These are phyloP conservation scores for Tetraodon nigroviridis DNA, from an alignment of 2,113 vertebrate genomes.

Conservation along the genomic window DNA sequence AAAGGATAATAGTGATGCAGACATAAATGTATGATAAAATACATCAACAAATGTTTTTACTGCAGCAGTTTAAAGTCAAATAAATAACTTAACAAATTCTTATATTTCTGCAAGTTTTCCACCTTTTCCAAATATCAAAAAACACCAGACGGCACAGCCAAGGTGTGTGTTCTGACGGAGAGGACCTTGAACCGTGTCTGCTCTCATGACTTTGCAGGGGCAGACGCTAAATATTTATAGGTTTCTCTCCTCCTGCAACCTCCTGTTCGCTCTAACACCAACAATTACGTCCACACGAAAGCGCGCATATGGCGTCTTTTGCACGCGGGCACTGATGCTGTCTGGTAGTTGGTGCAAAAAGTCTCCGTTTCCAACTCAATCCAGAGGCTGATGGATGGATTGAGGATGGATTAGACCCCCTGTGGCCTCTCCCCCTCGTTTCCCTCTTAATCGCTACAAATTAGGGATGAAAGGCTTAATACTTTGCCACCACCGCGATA, in stretches of 20 bases:
- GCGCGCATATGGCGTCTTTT: not conserved
- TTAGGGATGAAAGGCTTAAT: slow-evolving; percentile 61
- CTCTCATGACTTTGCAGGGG: slow-evolving; percentile 47
- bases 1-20: slow-evolving; percentile 13
- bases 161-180: not conserved
- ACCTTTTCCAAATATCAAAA: not conserved
- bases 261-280: slow-evolving; percentile 29
- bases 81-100: too few relatives aligned
- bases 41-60: too few relatives aligned
- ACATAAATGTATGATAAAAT: too few relatives aligned
- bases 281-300: slow-evolving; percentile 19
- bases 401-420: slow-evolving; percentile 45
- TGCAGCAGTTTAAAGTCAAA: too few relatives aligned
- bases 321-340: slow-evolving; percentile 1
- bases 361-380: slow-evolving; percentile 15
- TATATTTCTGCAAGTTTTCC: too few relatives aligned
- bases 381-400: slow-evolving; percentile 35
- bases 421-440: slow-evolving; percentile 51
- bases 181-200: slow-evolving; percentile 49
- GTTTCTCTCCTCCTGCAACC: slow-evolving; percentile 12
- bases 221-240: slow-evolving; percentile 62
- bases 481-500: slow-evolving; percentile 16
- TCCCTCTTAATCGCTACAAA: slow-evolving; percentile 55
- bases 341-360: slow-evolving; percentile 11
- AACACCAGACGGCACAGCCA: not conserved